Conservation (phyloP, 30 jellyfish, hydroid and myxozoan species). For the Turritopsis dohrnii region DNA sequence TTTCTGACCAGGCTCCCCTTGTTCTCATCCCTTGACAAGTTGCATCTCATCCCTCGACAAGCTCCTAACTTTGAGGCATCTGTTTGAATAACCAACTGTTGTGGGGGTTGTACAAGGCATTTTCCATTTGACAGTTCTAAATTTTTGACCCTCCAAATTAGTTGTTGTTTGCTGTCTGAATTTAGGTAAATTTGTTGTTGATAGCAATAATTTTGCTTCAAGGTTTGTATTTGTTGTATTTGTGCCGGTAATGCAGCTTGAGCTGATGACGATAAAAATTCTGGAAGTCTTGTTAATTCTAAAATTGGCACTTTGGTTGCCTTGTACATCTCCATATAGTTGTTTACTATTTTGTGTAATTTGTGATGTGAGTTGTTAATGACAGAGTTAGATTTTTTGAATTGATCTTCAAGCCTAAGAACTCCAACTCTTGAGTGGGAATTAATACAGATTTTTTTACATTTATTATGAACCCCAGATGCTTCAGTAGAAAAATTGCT, state of each 20-base stretch:
- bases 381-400: background rate
- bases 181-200: background rate
- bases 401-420: background rate
- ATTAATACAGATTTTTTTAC: too few relatives aligned
- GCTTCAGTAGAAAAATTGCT: background rate
- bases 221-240: constrained; percentile 3
- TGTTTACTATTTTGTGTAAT: background rate
- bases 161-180: background rate
- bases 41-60: background rate
- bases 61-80: background rate
- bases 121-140: background rate
- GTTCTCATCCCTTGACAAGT: constrained; percentile 1
- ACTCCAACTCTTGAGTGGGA: too few relatives aligned
- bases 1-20: constrained; percentile 1
- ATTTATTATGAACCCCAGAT: too few relatives aligned
- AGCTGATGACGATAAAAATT: background rate
- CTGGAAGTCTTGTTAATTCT: background rate
- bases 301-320: background rate
- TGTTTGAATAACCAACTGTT: background rate
- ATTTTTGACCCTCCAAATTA: background rate
- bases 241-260: constrained; percentile 16
- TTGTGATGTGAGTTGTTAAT: background rate
- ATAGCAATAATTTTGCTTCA: background rate
- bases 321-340: constrained; percentile 3
- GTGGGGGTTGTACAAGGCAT: background rate